Evolutionary conservation across 2,113 vertebrate genomes (phyloP).

Genomic region (Gobius niger): DNA sequence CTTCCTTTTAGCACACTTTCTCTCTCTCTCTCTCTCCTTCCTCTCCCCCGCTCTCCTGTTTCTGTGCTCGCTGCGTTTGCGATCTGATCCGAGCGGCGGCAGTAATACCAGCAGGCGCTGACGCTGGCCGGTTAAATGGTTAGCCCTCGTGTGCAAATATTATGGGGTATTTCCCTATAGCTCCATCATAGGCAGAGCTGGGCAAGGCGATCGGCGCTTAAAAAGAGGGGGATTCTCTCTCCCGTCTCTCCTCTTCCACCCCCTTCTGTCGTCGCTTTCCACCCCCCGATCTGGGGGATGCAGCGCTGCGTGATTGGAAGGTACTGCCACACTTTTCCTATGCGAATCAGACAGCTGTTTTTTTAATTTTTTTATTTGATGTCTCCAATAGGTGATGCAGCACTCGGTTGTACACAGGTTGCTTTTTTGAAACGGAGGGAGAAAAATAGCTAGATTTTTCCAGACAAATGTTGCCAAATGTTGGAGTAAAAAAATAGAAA

Average conservation of each 20-base stretch:
- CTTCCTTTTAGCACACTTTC: neutral
- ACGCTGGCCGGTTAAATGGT: constrained; percentile 5
- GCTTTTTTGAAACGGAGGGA: neutral
- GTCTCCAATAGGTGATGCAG: constrained; percentile 10
- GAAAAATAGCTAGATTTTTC: neutral
- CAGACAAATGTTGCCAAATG: no score
- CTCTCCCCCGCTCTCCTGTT: constrained; percentile 29
- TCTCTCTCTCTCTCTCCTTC: constrained; percentile 16
- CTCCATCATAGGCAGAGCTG: constrained; percentile 50
- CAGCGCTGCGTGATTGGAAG: constrained; percentile 70
- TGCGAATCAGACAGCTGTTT: constrained; percentile 44
- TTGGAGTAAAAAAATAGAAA: no score
- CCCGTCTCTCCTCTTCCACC: neutral
- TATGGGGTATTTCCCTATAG: constrained; percentile 56
- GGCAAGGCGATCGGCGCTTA: constrained; percentile 57
- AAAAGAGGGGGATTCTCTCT: constrained; percentile 48
- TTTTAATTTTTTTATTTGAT: constrained; percentile 18
- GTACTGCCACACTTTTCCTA: constrained; percentile 57
- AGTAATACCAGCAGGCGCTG: constrained; percentile 4
- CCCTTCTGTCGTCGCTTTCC: neutral
- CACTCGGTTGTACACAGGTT: constrained; percentile 1
- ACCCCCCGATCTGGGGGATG: constrained; percentile 59
- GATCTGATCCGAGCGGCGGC: constrained; percentile 8
- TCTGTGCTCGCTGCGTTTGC: constrained; percentile 29
- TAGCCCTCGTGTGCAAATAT: constrained; percentile 34